These are phyloP conservation scores for Tolmerus cingulatus DNA, from an alignment of 2,888 invertebrate species.

Conservation along the genomic window DNA sequence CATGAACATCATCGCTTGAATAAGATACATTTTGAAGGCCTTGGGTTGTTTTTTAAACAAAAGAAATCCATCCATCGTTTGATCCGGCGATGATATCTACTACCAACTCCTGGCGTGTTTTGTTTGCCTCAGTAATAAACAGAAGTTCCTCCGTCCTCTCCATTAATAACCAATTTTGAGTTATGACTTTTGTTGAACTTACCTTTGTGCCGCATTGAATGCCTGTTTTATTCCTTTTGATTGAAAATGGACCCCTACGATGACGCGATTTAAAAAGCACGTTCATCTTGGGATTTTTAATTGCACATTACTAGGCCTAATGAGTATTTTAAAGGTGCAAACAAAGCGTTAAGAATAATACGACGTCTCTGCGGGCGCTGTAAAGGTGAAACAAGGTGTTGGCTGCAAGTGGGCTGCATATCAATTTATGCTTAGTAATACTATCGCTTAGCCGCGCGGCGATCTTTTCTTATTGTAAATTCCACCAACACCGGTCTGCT, in stretches of 20 bases:
- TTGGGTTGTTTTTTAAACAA: neutral
- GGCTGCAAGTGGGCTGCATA: neutral
- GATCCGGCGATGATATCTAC: neutral
- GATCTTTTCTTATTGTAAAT: neutral
- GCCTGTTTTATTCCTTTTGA: neutral
- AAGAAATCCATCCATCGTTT: neutral
- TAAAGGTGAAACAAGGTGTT: neutral
- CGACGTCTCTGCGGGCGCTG: neutral
- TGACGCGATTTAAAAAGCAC: neutral
- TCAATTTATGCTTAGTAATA: neutral
- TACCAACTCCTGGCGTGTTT: neutral
- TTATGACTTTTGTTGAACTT: neutral
- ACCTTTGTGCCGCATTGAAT: neutral
- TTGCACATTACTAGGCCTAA: neutral
- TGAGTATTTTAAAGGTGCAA: neutral
- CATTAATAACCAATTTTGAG: neutral
- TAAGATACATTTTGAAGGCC: neutral
- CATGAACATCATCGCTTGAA: neutral
- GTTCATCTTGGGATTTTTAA: neutral
- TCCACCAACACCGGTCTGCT: neutral
- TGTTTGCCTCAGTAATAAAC: neutral
- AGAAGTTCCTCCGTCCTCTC: neutral
- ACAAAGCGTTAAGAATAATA: neutral
- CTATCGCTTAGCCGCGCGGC: neutral
- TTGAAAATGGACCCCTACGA: neutral